A percentile compares a stretch with the other conserved stretches of the same genome.
These are phyloP conservation scores for Squalus acanthias DNA, from an alignment of 2,797 vertebrate species.

Conservation along the genomic window DNA sequence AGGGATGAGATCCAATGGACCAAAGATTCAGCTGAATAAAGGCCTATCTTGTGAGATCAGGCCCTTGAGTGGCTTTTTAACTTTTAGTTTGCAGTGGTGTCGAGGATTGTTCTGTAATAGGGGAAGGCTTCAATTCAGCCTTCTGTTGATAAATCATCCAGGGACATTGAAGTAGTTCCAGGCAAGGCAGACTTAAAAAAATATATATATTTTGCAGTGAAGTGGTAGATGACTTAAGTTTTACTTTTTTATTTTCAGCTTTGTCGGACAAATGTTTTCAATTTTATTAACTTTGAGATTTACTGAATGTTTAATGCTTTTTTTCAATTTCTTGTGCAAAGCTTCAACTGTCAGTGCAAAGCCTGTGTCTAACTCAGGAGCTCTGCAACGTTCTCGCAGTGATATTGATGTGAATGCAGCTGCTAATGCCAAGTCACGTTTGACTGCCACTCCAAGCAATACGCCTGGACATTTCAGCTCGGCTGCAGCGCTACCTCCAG, in stretches of 20 bases:
- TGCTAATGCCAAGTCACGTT: slow-evolving; percentile 86
- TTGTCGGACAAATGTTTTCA: background rate
- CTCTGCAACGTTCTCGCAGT: slow-evolving; percentile 91
- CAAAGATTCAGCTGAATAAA: background rate
- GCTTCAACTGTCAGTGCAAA: slow-evolving; percentile 80
- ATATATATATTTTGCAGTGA: background rate
- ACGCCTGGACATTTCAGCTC: slow-evolving; percentile 73
- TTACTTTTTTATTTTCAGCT: background rate
- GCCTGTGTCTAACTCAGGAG: slow-evolving; percentile 71
- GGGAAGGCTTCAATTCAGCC: background rate
- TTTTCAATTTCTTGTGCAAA: slow-evolving; percentile 50
- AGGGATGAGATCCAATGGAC: background rate
- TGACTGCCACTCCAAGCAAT: slow-evolving; percentile 67
- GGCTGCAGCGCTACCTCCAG: slow-evolving; percentile 83
- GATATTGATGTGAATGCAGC: slow-evolving; percentile 95
- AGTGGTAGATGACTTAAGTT: background rate
- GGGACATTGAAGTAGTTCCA: background rate
- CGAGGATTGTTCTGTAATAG: background rate
- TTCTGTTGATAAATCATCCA: background rate
- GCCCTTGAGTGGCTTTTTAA: background rate
- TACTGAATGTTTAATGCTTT: background rate
- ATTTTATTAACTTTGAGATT: background rate
- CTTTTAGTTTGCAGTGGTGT: background rate
- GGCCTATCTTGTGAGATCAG: background rate
- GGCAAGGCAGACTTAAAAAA: background rate